Evolutionary conservation across 2,888 invertebrate genomes (phyloP), one percentile per base, ranked within the genome.

Genomic region (Cloeon dipterum): DNA sequence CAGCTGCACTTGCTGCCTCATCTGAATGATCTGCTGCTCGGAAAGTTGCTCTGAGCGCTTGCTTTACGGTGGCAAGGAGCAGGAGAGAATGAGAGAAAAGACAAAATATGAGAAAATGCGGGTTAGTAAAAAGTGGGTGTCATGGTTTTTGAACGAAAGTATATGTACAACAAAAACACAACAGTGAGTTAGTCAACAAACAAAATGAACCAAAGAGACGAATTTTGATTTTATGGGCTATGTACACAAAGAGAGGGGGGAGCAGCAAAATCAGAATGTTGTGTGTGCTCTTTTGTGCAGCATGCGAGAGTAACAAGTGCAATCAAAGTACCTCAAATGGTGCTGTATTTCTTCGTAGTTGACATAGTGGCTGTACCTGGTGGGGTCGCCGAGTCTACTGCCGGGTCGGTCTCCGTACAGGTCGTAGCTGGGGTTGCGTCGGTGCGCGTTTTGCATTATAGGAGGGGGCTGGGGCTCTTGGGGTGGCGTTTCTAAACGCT

Each of bases 331-430:
- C 81, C 77, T 79, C 47, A 81, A 62, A 54, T 81, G 79, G 49
- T 74, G 76, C 56, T 81, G 79, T 48, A 83, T 70, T 58, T 83
- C 82, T 52, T 81, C 77, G 49, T 79, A 81, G 56, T 83, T 83
- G 44, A 78, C 78, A 54, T 82, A 82, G 53, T 83, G 81, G 32
- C 65, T 65, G 47, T 65, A 66, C 23, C 64, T 59, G 39, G 59
- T 59, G 2, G 63, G 56, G 40, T 66, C 66, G 3, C 63, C 65
- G 26, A 59, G 58, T 40, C 65, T 53, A 46, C 63, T 64, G n/a
- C 65, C 66, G 8, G 65, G 65, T 41, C 65, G 49, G 46, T 61
- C 61, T 32, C 57, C 57, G 42, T 58, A 62, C 14, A 51, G 46
- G 29, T 52, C 52, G 41, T 48, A 46, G 35, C 47, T 51, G 5